Conservation (phyloP, 2,113 vertebrate genomes). For the Laticauda laticaudata region DNA sequence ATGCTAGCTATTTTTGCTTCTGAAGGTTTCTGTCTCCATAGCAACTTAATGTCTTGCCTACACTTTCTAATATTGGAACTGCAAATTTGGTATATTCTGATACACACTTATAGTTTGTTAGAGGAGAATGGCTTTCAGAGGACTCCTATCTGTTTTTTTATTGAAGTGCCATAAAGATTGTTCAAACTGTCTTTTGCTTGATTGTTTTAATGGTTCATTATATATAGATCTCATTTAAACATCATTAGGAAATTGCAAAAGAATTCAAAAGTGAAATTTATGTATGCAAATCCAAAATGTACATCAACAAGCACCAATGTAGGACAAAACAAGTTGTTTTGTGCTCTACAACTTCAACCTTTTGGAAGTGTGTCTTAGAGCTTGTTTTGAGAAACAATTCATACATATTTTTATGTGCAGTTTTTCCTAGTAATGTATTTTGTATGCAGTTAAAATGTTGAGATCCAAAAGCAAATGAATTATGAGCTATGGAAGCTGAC, state of each 20-base stretch:
- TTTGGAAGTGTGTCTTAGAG: background rate
- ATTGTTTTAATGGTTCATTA: background rate
- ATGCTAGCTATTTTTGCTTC: slow-evolving; percentile 18
- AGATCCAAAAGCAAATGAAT: background rate
- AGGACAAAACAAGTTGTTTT: background rate
- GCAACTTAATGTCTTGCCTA: slow-evolving; percentile 6
- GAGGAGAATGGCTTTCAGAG: background rate
- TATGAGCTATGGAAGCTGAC: background rate
- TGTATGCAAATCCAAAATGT: background rate
- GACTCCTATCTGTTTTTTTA: background rate
- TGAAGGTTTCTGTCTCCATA: slow-evolving; percentile 4
- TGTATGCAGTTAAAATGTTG: background rate
- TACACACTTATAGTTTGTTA: background rate
- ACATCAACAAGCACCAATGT: background rate
- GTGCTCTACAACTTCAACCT: background rate
- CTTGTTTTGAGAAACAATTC: background rate
- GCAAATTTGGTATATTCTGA: background rate
- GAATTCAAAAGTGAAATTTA: background rate
- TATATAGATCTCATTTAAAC: background rate
- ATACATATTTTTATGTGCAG: background rate
- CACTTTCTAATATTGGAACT: slow-evolving; percentile 23
- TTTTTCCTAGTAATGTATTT: background rate
- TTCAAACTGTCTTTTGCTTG: background rate
- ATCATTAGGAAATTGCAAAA: background rate
- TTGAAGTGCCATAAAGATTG: background rate